phyloP scores from a whole-genome alignment of 2,888 invertebrate genomes.

The Myopa tessellatipennis region DNA sequence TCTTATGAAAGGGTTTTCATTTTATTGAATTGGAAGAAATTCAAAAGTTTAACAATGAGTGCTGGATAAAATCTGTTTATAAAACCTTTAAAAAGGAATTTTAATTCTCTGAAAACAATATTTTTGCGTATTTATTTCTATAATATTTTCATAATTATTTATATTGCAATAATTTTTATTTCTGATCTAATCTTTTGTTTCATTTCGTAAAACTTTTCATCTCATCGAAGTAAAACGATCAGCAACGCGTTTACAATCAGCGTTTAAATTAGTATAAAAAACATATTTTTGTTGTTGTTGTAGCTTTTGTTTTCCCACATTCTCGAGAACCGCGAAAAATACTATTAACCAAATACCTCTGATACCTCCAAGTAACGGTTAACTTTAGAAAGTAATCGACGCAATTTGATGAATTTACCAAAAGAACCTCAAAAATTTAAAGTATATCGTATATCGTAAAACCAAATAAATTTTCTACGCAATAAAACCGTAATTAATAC shows the following conservation, averaged over 20 bases:
- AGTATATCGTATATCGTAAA: neutral
- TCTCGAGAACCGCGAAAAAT: slow-evolving; percentile 57
- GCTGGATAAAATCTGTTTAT: no score
- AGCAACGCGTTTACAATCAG: neutral
- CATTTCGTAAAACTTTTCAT: no score
- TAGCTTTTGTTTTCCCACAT: slow-evolving; percentile 11
- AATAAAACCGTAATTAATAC: slow-evolving; percentile 35
- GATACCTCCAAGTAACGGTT: slow-evolving; percentile 59
- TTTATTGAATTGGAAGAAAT: no score
- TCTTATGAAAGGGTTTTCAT: no score
- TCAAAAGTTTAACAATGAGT: no score
- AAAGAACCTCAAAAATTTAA: slow-evolving; percentile 34
- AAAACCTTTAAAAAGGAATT: no score
- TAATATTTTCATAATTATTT: no score
- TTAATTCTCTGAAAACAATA: no score
- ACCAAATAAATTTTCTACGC: slow-evolving; percentile 11
- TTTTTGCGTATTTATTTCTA: no score
- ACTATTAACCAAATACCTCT: slow-evolving; percentile 68
- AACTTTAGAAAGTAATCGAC: slow-evolving; percentile 33
- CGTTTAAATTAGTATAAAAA: slow-evolving; percentile 23
- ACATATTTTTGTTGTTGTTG: neutral
- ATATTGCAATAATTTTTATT: no score
- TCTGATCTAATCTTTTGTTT: no score
- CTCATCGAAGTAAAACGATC: neutral
- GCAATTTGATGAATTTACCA: slow-evolving; percentile 49